Conservation (phyloP, 1,140 invertebrate genomes). For the Leucophenga varia region DNA sequence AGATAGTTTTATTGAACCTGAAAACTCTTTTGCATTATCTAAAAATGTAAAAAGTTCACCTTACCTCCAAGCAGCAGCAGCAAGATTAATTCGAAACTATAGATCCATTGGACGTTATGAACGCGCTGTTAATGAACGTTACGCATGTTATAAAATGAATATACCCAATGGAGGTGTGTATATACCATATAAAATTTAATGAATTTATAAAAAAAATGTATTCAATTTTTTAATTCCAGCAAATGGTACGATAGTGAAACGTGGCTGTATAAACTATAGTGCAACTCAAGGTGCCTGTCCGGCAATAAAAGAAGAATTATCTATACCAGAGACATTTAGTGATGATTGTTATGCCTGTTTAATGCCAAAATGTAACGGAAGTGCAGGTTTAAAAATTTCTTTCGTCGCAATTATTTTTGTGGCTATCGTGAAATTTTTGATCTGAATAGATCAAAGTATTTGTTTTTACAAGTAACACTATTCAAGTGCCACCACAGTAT, state of each 20-base stretch:
- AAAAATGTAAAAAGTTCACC: too few species aligned
- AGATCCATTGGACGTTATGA: constrained; percentile 8
- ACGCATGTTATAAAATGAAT: constrained; percentile 32
- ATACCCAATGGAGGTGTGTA: constrained; percentile 24
- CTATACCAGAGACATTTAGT: not conserved
- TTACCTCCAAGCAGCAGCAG: constrained; percentile 25
- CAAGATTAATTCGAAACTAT: constrained; percentile 27
- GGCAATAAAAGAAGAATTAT: constrained; percentile 19
- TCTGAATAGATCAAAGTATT: too few species aligned
- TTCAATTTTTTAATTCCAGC: not conserved
- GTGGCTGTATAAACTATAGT: constrained; percentile 32
- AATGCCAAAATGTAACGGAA: constrained; percentile 34
- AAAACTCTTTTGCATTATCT: too few species aligned
- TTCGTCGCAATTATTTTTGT: constrained; percentile 9
- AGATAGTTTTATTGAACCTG: too few species aligned
- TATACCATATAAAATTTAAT: not conserved
- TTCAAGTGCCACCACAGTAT: too few species aligned
- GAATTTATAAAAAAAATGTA: not conserved
- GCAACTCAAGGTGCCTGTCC: constrained; percentile 20
- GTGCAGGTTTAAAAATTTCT: constrained; percentile 12
- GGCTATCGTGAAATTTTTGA: not conserved
- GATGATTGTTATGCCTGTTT: constrained; percentile 32
- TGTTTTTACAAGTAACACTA: too few species aligned
- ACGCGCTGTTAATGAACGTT: constrained; percentile 5
- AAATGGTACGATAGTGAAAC: constrained; percentile 8